phyloP scores from a whole-genome alignment of 2,888 invertebrate genomes.

The Acleris cristana region DNA sequence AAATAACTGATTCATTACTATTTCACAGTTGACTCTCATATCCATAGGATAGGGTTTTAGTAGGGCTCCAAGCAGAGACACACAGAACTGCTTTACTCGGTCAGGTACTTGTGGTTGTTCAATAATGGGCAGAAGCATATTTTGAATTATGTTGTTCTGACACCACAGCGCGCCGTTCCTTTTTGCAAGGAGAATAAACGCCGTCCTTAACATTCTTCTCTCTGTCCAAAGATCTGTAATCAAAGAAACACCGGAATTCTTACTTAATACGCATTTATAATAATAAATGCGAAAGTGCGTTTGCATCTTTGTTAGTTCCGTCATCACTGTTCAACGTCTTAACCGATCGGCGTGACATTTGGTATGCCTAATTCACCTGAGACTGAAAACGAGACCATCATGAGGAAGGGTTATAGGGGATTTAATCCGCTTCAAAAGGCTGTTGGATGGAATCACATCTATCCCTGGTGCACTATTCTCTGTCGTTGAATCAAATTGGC shows the following conservation, averaged over 20 bases:
- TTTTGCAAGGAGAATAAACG: conserved; percentile 71
- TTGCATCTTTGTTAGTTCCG: too few species aligned
- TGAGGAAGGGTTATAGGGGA: too few species aligned
- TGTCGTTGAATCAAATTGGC: too few species aligned
- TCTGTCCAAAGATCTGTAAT: conserved; percentile 61
- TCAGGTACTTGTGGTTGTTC: conserved; percentile 52
- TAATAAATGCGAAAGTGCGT: too few species aligned
- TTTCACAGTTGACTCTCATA: conserved; percentile 73
- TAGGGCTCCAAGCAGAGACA: conserved; percentile 67
- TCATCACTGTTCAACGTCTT: too few species aligned
- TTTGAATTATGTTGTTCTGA: conserved; percentile 67
- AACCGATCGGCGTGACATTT: too few species aligned
- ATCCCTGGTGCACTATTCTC: too few species aligned
- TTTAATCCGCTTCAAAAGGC: too few species aligned
- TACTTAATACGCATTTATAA: too few species aligned
- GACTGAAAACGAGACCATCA: too few species aligned
- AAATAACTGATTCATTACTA: conserved; percentile 62
- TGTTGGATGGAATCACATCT: too few species aligned
- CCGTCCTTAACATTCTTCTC: conserved; percentile 63
- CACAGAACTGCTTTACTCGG: conserved; percentile 60
- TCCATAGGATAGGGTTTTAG: conserved; percentile 71
- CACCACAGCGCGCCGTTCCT: conserved; percentile 74
- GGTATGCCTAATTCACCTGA: too few species aligned
- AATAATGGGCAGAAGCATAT: conserved; percentile 66
- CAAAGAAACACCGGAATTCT: background rate